These are phyloP conservation scores for Tillus elongatus DNA, from an alignment of 2,888 invertebrate genomes.

Conservation along the genomic window DNA sequence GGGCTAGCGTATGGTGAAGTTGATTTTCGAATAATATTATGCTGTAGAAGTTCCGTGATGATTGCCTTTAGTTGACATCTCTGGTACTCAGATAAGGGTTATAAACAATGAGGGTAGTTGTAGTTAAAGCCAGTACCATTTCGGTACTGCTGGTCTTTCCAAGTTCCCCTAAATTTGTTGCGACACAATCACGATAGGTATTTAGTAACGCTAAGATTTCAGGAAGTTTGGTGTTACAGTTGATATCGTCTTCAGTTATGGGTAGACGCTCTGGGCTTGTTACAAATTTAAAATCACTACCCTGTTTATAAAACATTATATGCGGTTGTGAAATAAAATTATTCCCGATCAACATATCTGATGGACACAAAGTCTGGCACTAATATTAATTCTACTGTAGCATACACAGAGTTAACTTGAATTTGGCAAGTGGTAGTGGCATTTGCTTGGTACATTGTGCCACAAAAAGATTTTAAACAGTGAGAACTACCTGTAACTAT, in stretches of 20 bases:
- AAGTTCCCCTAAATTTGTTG: background rate
- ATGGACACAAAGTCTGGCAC: background rate
- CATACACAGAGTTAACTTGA: background rate
- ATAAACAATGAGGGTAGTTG: background rate
- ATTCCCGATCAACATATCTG: background rate
- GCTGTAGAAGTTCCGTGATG: background rate
- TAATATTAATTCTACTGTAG: background rate
- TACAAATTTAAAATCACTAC: background rate
- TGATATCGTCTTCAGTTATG: background rate
- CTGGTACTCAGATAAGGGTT: background rate
- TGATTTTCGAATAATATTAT: background rate
- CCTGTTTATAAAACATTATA: background rate
- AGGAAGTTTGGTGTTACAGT: background rate
- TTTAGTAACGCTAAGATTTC: background rate
- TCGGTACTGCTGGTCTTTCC: background rate
- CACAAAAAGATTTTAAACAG: background rate
- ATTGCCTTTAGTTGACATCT: background rate
- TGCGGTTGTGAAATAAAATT: conserved; percentile 1
- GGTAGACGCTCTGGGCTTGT: background rate
- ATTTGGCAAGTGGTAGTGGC: background rate
- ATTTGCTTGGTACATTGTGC: background rate
- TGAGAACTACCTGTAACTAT: background rate
- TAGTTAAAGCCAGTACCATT: background rate
- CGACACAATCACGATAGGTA: conserved; percentile 1
- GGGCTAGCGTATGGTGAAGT: conserved; percentile 6